phyloP scores from a whole-genome alignment of 2,797 vertebrate genomes.

The Xiphorhynchus erythropygius region DNA sequence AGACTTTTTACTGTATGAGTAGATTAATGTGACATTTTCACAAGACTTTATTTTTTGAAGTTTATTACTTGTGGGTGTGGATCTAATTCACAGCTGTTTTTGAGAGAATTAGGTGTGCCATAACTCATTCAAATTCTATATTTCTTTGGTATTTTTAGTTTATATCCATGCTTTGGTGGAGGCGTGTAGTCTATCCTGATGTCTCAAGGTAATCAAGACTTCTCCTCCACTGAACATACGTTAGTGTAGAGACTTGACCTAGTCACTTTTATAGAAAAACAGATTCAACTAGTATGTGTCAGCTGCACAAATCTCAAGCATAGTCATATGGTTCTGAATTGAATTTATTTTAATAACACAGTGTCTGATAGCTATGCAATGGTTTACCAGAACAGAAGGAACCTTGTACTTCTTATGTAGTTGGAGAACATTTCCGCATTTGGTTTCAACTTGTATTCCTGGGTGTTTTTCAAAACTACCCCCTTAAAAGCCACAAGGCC shows the following conservation, averaged over 20 bases:
- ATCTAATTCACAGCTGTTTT: slow-evolving; percentile 58
- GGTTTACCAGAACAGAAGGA: background rate
- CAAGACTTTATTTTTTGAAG: background rate
- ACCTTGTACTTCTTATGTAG: background rate
- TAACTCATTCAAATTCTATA: background rate
- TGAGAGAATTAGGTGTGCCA: slow-evolving; percentile 11
- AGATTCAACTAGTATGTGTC: background rate
- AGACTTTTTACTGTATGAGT: slow-evolving; percentile 44
- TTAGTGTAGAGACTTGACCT: background rate
- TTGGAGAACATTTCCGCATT: background rate
- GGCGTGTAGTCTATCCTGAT: background rate
- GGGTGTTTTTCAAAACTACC: background rate
- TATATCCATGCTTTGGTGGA: background rate
- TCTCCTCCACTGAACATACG: background rate
- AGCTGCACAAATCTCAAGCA: background rate
- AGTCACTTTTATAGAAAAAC: background rate
- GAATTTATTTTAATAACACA: background rate
- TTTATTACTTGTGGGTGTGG: slow-evolving; percentile 49
- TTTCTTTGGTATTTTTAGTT: slow-evolving; percentile 11
- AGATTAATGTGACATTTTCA: slow-evolving; percentile 63
- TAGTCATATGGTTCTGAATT: background rate
- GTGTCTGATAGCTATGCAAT: background rate
- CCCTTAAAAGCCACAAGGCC: background rate
- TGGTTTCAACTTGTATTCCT: background rate
- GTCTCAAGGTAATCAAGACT: background rate